Evolutionary conservation across 2,888 invertebrate species (phyloP).

Genomic region (Automeris io): DNA sequence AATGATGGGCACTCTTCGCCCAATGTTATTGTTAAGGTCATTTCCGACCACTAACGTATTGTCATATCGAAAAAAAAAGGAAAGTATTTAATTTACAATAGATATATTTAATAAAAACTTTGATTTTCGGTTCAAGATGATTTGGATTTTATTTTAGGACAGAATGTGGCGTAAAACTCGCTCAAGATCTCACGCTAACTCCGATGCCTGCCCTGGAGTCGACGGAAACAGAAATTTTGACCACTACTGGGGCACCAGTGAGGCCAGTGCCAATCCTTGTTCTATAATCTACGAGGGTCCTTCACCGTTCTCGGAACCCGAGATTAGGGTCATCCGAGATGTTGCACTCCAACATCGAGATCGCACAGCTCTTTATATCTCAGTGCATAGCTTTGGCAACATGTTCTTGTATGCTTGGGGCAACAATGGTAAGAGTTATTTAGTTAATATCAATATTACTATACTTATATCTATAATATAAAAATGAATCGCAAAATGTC

Average conservation of each 20-base stretch:
- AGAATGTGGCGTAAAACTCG: slow-evolving; percentile 85
- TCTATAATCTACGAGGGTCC: slow-evolving; percentile 80
- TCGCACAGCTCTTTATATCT: slow-evolving; percentile 80
- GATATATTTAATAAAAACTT: too few relatives aligned
- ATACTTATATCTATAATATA: too few relatives aligned
- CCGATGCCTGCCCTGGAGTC: slow-evolving; percentile 79
- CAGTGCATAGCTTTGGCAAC: slow-evolving; percentile 85
- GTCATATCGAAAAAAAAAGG: too few relatives aligned
- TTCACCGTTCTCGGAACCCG: slow-evolving; percentile 81
- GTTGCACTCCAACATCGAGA: slow-evolving; percentile 64
- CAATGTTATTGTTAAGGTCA: too few relatives aligned
- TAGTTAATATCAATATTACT: too few relatives aligned
- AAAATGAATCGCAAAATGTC: too few relatives aligned
- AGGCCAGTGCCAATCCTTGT: slow-evolving; percentile 72
- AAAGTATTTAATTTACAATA: too few relatives aligned
- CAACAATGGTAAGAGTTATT: slow-evolving; percentile 61
- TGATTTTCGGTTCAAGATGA: too few relatives aligned
- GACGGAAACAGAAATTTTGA: slow-evolving; percentile 89
- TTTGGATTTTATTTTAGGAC: slow-evolving; percentile 49
- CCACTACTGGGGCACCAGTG: slow-evolving; percentile 80
- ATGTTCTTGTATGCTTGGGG: slow-evolving; percentile 85
- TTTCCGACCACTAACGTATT: too few relatives aligned
- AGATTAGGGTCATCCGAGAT: slow-evolving; percentile 78
- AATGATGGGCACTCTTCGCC: too few relatives aligned
- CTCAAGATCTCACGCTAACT: slow-evolving; percentile 53